Evolutionary conservation across 2,888 invertebrate genomes (phyloP).

Genomic region (Agrochola lota): DNA sequence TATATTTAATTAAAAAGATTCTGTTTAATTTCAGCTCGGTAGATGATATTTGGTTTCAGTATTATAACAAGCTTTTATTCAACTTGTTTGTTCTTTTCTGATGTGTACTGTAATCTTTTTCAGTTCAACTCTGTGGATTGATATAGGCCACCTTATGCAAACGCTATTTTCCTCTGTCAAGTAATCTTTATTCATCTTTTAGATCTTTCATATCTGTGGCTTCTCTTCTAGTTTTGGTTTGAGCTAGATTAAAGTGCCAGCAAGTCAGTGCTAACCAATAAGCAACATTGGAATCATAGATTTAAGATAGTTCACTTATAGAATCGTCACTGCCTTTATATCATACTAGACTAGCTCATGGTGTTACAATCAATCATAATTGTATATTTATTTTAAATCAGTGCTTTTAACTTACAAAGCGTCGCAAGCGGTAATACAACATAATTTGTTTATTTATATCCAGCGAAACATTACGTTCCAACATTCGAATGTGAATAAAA

Average conservation of each 20-base stretch:
- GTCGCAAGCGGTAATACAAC: conserved; percentile 2
- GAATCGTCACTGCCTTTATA: neutral
- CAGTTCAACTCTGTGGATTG: neutral
- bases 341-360: neutral
- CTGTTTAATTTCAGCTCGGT: neutral
- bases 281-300: neutral
- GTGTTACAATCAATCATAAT: neutral
- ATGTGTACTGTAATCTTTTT: neutral
- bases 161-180: neutral
- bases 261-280: neutral
- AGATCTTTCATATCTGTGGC: neutral
- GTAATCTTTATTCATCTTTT: neutral
- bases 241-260: neutral
- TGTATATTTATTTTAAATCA: conserved; percentile 26
- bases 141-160: neutral
- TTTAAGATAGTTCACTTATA: neutral
- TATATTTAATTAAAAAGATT: neutral
- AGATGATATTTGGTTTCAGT: neutral
- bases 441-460: conserved; percentile 34
- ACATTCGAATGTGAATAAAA: conserved; percentile 26
- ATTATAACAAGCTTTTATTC: neutral
- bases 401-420: conserved; percentile 13
- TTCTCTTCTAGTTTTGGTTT: neutral
- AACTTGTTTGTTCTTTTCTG: neutral
- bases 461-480: conserved; percentile 14